Base-by-base conservation (phyloP, 2,113 vertebrate genomes). In the Falco punctatus region DNA sequence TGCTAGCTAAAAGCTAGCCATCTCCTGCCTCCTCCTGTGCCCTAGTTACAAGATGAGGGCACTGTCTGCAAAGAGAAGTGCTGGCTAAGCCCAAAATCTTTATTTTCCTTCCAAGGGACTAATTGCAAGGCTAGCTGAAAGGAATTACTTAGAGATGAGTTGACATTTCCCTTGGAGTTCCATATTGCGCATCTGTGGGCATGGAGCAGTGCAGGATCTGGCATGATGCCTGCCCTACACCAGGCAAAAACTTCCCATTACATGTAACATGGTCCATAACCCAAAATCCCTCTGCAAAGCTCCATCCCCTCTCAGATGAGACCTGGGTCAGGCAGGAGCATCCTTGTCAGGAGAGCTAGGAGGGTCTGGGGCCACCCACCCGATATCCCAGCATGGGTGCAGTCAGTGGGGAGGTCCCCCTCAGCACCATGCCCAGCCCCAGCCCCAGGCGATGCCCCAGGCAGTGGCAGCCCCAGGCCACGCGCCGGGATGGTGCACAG, bases 361-460 rank as follows among this genome's bases (percentile, higher is more conserved):
- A 40, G 52, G 18, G 32, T 14, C 42, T 49, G 18, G 9, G 15
- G 13, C 23, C 54, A 51, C 22, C 13, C 0, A 6, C 11, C 19
- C 24, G 1, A 3, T 19, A 11, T 67, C 58, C 20, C 72, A 66
- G 59, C 0, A 0, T 21, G 10, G 24, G 18, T 28, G 1, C 11
- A 24, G 21, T 7, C 0, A 0, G 24, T 15, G 48, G 20, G 2
- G 4, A 44, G 28, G 27, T 24, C 44, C 35, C 16, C n/a, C 49
- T 58, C 17, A 54, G 8, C 12, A 13, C 59, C 0, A 5, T 61
- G 18, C 48, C 59, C 24, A 18, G 51, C 12, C 38, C 42, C 42
- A 42, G 58, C n/a, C 40, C 69, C 5, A 5, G 33, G 46, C 28
- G 10, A 17, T 42, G 38, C 38, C 38, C 38, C 38, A 38, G 38